Conservation (phyloP, 2,888 invertebrate species). For the Drosophila acutilabella region DNA sequence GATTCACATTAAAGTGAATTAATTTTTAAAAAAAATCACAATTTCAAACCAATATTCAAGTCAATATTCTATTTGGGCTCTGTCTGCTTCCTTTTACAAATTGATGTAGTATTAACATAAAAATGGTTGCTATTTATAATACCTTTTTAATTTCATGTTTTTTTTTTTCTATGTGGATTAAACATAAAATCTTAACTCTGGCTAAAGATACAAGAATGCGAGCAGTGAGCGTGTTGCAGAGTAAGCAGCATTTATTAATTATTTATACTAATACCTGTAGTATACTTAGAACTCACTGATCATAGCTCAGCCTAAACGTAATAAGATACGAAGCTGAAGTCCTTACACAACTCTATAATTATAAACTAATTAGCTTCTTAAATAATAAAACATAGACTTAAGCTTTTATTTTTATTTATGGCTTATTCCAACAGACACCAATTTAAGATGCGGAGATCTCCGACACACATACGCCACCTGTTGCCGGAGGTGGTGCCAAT, state of each 20-base stretch:
- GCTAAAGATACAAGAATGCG: constrained; percentile 53
- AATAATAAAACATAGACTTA: too few species aligned
- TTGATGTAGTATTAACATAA: too few species aligned
- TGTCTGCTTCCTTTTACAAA: too few species aligned
- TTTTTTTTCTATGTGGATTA: constrained; percentile 23
- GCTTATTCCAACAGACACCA: constrained; percentile 77
- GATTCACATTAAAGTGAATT: too few species aligned
- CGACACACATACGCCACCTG: constrained; percentile 84
- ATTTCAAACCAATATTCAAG: too few species aligned
- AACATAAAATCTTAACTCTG: constrained; percentile 12
- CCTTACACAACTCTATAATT: too few species aligned
- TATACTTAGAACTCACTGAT: not conserved
- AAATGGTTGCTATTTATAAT: not conserved
- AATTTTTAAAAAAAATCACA: too few species aligned
- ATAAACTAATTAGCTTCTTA: too few species aligned
- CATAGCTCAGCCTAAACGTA: too few species aligned
- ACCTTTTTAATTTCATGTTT: not conserved
- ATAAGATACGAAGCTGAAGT: too few species aligned
- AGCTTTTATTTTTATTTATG: too few species aligned
- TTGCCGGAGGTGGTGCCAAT: constrained; percentile 85
- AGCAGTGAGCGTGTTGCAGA: constrained; percentile 50
- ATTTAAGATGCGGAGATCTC: constrained; percentile 84
- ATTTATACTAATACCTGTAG: not conserved
- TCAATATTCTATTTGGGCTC: too few species aligned
- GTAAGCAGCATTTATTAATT: constrained; percentile 48